Evolutionary conservation across 1,140 invertebrate species (phyloP).

Genomic region (Calliopsis andreniformis): DNA sequence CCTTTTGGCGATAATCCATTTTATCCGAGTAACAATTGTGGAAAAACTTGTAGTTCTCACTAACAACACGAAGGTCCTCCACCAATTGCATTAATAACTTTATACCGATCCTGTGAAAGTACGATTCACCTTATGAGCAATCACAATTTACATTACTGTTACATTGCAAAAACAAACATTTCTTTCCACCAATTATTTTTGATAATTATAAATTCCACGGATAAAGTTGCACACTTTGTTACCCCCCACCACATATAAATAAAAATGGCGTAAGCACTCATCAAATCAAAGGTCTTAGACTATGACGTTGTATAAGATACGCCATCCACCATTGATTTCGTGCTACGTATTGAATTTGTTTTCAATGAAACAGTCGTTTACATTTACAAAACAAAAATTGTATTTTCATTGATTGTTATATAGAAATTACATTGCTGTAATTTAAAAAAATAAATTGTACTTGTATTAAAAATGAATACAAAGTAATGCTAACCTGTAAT

Average conservation of each 20-base stretch:
- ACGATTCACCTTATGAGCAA: background rate
- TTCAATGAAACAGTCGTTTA: background rate
- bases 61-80: conserved; percentile 53
- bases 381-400: background rate
- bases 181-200: conserved; percentile 12
- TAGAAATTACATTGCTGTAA: no score
- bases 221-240: conserved; percentile 40
- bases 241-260: conserved; percentile 59
- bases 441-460: no score
- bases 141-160: conserved; percentile 6
- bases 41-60: conserved; percentile 59
- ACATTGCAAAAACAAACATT: conserved; percentile 31
- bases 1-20: conserved; percentile 75
- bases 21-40: conserved; percentile 58
- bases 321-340: background rate
- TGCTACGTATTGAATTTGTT: background rate
- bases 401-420: no score
- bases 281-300: conserved; percentile 33
- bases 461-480: no score
- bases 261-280: conserved; percentile 57
- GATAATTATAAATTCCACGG: conserved; percentile 30
- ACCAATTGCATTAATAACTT: conserved; percentile 61
- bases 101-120: conserved; percentile 1
- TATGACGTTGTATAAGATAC: background rate
- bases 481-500: no score